Evolutionary conservation across 1,140 invertebrate genomes (phyloP).

Genomic region (Drosophila jambulina): DNA sequence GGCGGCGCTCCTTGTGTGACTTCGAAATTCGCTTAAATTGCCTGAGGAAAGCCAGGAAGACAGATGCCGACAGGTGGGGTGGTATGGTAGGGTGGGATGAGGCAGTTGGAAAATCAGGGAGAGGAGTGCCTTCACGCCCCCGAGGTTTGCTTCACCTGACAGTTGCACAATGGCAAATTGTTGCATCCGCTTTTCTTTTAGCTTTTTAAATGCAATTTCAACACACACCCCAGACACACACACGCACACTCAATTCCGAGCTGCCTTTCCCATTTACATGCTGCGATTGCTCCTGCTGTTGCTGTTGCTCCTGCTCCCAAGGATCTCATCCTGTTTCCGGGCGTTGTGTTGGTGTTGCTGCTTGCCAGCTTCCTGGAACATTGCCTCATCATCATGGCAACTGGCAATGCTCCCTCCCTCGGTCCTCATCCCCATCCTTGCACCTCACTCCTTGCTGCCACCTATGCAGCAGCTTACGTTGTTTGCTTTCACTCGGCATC

Average conservation of each 20-base stretch:
- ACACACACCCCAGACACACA: conserved; percentile 13
- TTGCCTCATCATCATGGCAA: conserved; percentile 39
- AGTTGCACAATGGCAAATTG: conserved; percentile 66
- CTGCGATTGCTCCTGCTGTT: conserved; percentile 40
- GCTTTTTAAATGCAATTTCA: conserved; percentile 68
- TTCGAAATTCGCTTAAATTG: conserved; percentile 69
- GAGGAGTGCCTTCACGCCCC: not conserved
- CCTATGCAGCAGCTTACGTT: conserved; percentile 61
- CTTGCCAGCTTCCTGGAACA: conserved; percentile 55
- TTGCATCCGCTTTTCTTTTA: conserved; percentile 76
- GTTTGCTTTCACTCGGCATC: conserved; percentile 68
- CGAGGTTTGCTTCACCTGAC: conserved; percentile 26
- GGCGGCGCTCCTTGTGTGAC: conserved; percentile 40
- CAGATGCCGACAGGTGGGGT: conserved; percentile 14
- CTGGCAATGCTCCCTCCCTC: not conserved
- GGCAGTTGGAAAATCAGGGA: not conserved
- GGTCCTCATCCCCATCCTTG: not conserved
- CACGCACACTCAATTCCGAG: not conserved
- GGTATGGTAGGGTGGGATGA: not conserved
- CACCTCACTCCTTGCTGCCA: not conserved
- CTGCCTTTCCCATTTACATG: conserved; percentile 46
- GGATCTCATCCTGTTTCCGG: conserved; percentile 46
- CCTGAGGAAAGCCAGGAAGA: conserved; percentile 58
- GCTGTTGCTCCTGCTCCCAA: conserved; percentile 23
- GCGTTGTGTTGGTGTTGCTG: conserved; percentile 37